Conservation (phyloP, 2,888 invertebrate species). For the Diarsia rubi region DNA sequence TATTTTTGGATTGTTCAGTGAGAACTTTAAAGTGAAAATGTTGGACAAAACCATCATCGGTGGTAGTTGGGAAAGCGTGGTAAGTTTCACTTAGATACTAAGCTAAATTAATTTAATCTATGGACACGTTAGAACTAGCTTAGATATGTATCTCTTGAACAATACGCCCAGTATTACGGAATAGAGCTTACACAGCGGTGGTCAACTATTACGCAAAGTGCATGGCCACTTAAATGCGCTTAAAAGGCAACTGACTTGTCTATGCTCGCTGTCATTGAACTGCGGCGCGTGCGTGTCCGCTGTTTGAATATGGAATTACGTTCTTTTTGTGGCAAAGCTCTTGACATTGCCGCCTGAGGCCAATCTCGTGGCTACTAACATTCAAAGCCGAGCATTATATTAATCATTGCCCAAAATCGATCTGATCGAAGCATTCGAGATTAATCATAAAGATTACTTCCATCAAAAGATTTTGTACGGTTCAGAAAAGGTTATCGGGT, state of each 20-base stretch:
- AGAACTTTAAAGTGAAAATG: conserved; percentile 74
- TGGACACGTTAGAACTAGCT: conserved; percentile 7
- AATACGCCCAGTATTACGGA: conserved; percentile 73
- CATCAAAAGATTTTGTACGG: conserved; percentile 71
- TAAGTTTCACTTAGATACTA: conserved; percentile 74
- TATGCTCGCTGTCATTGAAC: conserved; percentile 87
- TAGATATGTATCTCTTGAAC: conserved; percentile 44
- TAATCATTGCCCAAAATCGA: conserved; percentile 74
- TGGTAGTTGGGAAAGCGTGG: conserved; percentile 90
- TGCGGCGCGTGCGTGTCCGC: conserved; percentile 77
- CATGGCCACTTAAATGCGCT: conserved; percentile 82
- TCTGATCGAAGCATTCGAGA: conserved; percentile 73
- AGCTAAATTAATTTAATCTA: conserved; percentile 21
- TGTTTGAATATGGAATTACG: conserved; percentile 85
- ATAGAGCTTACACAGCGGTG: conserved; percentile 64
- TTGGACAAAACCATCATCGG: conserved; percentile 87
- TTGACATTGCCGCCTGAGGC: conserved; percentile 85
- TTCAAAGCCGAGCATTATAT: conserved; percentile 70
- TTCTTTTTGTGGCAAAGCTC: conserved; percentile 84
- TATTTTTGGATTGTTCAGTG: conserved; percentile 70
- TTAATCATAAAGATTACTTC: conserved; percentile 72
- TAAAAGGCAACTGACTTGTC: conserved; percentile 86
- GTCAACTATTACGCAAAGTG: conserved; percentile 84
- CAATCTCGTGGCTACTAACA: conserved; percentile 76
- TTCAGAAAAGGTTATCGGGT: conserved; percentile 71